Evolutionary conservation across 2,888 invertebrate genomes (phyloP), one percentile per base, ranked within the genome.

Genomic region (Agapostemon virescens): DNA sequence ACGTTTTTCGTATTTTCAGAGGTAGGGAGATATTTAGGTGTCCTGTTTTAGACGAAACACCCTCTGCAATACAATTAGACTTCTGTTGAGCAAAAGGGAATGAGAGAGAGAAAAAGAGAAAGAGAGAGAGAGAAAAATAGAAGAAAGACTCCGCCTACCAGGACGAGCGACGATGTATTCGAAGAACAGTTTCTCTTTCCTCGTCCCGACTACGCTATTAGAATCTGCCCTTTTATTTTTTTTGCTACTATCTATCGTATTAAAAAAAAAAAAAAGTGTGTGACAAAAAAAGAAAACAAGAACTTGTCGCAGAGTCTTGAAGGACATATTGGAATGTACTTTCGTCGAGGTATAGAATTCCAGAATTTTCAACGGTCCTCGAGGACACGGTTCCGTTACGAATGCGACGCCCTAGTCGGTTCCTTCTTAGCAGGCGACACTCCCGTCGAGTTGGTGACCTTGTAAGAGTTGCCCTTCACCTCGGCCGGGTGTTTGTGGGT

Each of bases 401-500:
- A 92, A 72, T 92, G 92, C 30, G 92, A 92, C 73, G 90, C 87
- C 79, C 91, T 89, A 20, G 90, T 88, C 26, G 88, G 86, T 83
- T 92, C 92, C 80, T 91, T 92, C 78, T 91, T 92, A 15, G 83
- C 82, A 20, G 86, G 74, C 17, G 91, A 84, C 40, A 88, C 69
- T 7, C 82, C 75, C 15, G 89, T 74, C 45, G 79, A 85, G 23
- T 88, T 72, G 45, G 82, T 78, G 36, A 89, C 77, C 82, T 88
- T 89, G 61, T 84, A 86, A 42, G 85, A 79, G 71, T 76, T 87
- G 23, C 84, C 86, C 74, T 87, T 87, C 90, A 96, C 95, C 91
- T 97, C 97, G 86, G 96, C 96, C 77, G 97, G 97, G 94, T 97
- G 96, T 88, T 96, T 94, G 90, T 95, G 95, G 13, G 90, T 91